Percentiles rank a stretch among this genome's conserved stretches.
phyloP scores from a whole-genome alignment of 2,888 invertebrate genomes.

The Idaea dimidiata region DNA sequence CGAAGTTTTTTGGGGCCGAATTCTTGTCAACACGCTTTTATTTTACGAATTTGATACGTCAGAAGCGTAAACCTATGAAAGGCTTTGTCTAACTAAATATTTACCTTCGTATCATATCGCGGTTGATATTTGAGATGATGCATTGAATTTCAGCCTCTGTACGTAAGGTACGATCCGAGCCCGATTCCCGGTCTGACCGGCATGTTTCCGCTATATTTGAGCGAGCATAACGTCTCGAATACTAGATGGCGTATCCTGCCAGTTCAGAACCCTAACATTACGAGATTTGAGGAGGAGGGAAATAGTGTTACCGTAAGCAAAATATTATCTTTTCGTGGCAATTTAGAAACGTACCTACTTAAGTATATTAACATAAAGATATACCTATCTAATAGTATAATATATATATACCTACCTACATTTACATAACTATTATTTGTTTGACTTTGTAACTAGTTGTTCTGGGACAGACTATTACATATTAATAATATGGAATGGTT shows the following conservation, averaged over 20 bases:
- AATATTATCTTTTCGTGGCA: neutral
- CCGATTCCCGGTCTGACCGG: conserved; percentile 66
- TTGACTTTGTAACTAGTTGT: too few species aligned
- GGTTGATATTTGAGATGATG: conserved; percentile 23
- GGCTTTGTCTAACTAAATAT: conserved; percentile 11
- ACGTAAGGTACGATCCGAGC: conserved; percentile 68
- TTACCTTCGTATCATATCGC: conserved; percentile 12
- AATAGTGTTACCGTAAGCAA: conserved; percentile 46
- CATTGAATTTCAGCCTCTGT: conserved; percentile 62
- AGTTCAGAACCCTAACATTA: conserved; percentile 50
- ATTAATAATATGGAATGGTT: neutral
- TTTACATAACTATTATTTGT: too few species aligned
- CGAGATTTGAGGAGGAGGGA: conserved; percentile 70
- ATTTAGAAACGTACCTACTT: neutral
- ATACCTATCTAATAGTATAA: neutral
- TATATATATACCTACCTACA: neutral
- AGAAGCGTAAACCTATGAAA: conserved; percentile 11
- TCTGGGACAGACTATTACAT: neutral
- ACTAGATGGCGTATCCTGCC: conserved; percentile 71
- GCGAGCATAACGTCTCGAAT: conserved; percentile 66
- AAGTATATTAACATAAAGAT: conserved; percentile 2
- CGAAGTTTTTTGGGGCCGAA: conserved; percentile 36
- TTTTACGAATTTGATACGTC: conserved; percentile 26
- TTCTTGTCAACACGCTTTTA: conserved; percentile 41
- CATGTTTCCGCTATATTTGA: conserved; percentile 63